These are phyloP conservation scores for Drosophila carrolli DNA, from an alignment of 1,140 invertebrate species.

Conservation along the genomic window DNA sequence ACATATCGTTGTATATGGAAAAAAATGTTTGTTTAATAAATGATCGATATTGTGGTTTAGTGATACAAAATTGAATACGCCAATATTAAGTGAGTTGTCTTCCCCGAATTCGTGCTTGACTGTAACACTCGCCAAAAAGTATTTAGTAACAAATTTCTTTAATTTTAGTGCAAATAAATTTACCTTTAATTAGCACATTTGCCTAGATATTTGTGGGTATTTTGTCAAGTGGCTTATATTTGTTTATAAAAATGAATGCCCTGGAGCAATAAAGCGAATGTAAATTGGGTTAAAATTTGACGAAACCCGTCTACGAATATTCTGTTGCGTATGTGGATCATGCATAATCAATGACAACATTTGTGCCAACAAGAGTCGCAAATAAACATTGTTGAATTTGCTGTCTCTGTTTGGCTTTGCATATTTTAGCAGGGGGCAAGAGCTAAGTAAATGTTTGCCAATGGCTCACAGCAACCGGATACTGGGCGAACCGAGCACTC, in stretches of 20 bases:
- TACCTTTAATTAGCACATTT: slow-evolving; percentile 45
- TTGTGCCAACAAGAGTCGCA: slow-evolving; percentile 49
- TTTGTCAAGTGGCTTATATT: slow-evolving; percentile 33
- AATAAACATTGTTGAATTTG: slow-evolving; percentile 45
- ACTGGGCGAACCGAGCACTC: slow-evolving; percentile 27
- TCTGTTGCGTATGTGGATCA: slow-evolving; percentile 31
- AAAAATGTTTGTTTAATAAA: no score
- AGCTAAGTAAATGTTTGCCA: slow-evolving; percentile 52
- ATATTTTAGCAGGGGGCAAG: slow-evolving; percentile 47
- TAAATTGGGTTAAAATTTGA: slow-evolving; percentile 50
- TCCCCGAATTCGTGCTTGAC: slow-evolving; percentile 24
- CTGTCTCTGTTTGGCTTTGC: slow-evolving; percentile 40
- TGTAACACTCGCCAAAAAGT: slow-evolving; percentile 20
- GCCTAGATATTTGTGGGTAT: slow-evolving; percentile 24
- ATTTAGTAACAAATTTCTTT: slow-evolving; percentile 23
- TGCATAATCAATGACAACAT: slow-evolving; percentile 52
- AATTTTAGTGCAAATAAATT: slow-evolving; percentile 28
- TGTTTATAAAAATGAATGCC: slow-evolving; percentile 13
- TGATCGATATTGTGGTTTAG: background rate
- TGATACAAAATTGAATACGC: slow-evolving; percentile 1
- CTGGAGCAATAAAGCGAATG: slow-evolving; percentile 15
- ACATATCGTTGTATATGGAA: no score
- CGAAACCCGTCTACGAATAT: slow-evolving; percentile 16
- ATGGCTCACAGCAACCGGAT: slow-evolving; percentile 49
- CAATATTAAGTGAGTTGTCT: slow-evolving; percentile 8